Conservation (phyloP, 2,113 vertebrate species). For the Dasyprocta punctata region DNA sequence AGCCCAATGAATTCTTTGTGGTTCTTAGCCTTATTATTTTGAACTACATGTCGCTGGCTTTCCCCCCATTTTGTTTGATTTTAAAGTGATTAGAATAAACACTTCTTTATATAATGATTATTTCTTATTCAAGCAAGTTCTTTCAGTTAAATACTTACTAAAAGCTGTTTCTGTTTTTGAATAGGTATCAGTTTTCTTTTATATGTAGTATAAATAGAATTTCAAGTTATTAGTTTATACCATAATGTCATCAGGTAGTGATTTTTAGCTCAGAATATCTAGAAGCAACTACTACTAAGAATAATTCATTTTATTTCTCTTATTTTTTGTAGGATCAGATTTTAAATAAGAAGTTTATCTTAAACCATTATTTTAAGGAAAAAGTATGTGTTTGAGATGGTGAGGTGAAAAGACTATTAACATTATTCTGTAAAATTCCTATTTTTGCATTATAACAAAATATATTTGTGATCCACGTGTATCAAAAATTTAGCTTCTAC, state of each 20-base stretch:
- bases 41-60: background rate
- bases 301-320: slow-evolving; percentile 17
- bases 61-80: background rate
- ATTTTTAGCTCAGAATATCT: background rate
- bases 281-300: slow-evolving; percentile 26
- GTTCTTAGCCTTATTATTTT: slow-evolving; percentile 17
- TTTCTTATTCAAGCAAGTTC: slow-evolving; percentile 24
- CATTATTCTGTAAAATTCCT: slow-evolving; percentile 55
- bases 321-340: slow-evolving; percentile 21
- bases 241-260: background rate
- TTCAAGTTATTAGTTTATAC: background rate
- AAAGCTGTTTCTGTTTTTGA: slow-evolving; percentile 38
- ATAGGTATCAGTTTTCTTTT: slow-evolving; percentile 20
- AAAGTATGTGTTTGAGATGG: background rate
- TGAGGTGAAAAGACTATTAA: slow-evolving; percentile 20
- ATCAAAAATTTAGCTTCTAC: slow-evolving; percentile 50
- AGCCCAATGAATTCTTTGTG: background rate
- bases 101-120: background rate
- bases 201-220: slow-evolving; percentile 23
- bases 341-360: slow-evolving; percentile 62
- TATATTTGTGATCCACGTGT: slow-evolving; percentile 51
- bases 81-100: background rate
- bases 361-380: slow-evolving; percentile 43
- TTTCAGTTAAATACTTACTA: slow-evolving; percentile 38
- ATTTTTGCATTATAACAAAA: slow-evolving; percentile 68